Percentiles rank a stretch among this genome's conserved stretches.
Conservation (phyloP, 2,888 invertebrate species). For the Lissonota sp. region DNA sequence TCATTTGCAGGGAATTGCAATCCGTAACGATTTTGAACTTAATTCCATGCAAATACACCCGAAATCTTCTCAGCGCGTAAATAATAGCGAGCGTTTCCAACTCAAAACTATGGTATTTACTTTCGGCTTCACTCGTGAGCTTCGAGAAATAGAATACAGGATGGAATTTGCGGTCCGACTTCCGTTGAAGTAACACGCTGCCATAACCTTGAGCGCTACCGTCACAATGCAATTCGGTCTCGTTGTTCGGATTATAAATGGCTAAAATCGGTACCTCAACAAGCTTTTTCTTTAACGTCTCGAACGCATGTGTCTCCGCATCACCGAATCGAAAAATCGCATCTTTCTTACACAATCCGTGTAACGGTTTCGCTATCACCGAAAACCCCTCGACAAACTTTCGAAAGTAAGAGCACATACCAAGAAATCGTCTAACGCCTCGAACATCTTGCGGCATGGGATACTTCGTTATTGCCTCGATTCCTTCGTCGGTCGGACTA, state of each 20-base stretch:
- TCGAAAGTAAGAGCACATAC: conserved; percentile 23
- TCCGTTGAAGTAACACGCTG: conserved; percentile 75
- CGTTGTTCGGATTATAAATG: conserved; percentile 72
- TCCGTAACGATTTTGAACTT: conserved; percentile 54
- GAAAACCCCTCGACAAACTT: conserved; percentile 32
- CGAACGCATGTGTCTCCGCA: conserved; percentile 15
- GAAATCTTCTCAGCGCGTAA: conserved; percentile 62
- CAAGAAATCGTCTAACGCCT: conserved; percentile 59
- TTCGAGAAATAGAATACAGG: conserved; percentile 77
- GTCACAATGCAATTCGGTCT: conserved; percentile 79
- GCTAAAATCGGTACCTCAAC: conserved; percentile 69
- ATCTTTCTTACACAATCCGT: conserved; percentile 17
- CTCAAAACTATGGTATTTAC: conserved; percentile 76
- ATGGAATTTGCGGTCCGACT: conserved; percentile 71
- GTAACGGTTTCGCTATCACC: conserved; percentile 11
- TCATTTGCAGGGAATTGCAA: conserved; percentile 71
- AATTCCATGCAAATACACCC: conserved; percentile 71
- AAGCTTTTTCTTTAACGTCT: conserved; percentile 53
- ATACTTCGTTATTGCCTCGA: conserved; percentile 63
- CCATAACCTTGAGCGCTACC: conserved; percentile 75
- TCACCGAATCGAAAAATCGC: conserved; percentile 9
- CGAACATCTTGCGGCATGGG: conserved; percentile 66
- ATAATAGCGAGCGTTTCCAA: too few relatives aligned
- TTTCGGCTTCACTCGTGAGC: conserved; percentile 70
- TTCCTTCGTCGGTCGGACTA: conserved; percentile 57